These are phyloP conservation scores for Colostygia pectinataria DNA, from an alignment of 2,888 invertebrate genomes.

Conservation along the genomic window DNA sequence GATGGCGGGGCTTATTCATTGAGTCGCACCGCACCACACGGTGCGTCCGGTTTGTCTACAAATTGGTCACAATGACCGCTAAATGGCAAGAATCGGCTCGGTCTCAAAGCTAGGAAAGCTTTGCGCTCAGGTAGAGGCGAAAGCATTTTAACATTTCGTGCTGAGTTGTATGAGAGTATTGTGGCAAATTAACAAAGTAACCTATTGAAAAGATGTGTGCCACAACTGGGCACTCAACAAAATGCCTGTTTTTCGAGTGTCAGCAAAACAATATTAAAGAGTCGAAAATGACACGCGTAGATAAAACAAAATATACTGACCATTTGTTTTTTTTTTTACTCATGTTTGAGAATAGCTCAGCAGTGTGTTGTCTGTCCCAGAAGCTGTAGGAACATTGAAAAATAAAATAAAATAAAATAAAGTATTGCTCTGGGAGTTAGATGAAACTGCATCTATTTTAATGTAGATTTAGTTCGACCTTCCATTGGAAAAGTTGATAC, in stretches of 20 bases:
- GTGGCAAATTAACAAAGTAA: not conserved
- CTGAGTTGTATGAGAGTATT: slow-evolving; percentile 27
- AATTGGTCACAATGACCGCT: slow-evolving; percentile 79
- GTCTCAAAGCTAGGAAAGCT: slow-evolving; percentile 32
- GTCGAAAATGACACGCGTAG: no score
- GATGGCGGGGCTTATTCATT: slow-evolving; percentile 56
- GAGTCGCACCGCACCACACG: slow-evolving; percentile 64
- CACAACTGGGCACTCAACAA: no score
- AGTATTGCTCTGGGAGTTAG: not conserved
- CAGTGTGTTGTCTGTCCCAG: no score
- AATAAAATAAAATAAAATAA: no score
- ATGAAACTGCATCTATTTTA: slow-evolving; percentile 14
- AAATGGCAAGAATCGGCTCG: slow-evolving; percentile 68
- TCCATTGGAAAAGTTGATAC: slow-evolving; percentile 27
- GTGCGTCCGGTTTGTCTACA: slow-evolving; percentile 74
- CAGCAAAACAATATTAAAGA: no score
- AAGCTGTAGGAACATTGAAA: no score
- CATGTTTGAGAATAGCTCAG: no score
- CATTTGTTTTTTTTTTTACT: no score
- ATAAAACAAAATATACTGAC: no score
- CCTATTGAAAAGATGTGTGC: not conserved
- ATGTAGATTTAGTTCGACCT: slow-evolving; percentile 21
- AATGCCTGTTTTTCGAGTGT: no score
- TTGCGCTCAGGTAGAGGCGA: slow-evolving; percentile 14
- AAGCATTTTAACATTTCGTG: slow-evolving; percentile 25